phyloP scores from a whole-genome alignment of 1,140 invertebrate genomes.

The Bemisia tabaci region DNA sequence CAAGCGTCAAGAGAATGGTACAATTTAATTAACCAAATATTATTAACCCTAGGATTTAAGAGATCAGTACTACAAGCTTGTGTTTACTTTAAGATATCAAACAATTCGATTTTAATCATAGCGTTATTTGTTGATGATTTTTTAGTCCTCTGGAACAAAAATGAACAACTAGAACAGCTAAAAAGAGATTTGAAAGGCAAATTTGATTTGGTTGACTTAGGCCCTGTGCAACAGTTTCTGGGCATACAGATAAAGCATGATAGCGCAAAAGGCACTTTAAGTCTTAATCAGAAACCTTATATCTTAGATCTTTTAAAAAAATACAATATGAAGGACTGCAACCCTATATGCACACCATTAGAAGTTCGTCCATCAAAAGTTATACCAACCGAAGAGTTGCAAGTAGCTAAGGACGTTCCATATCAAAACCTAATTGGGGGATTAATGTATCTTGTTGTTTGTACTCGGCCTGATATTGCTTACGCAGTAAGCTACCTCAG shows the following conservation, averaged over 20 bases:
- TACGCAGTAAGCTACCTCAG: conserved; percentile 17
- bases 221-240: conserved; percentile 21
- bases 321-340: conserved; percentile 11
- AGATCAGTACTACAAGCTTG: conserved; percentile 1
- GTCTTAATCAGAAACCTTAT: conserved; percentile 11
- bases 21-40: conserved; percentile 5
- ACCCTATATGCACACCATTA: conserved; percentile 8
- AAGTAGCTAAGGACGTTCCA: conserved; percentile 16
- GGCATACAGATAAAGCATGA: conserved; percentile 12
- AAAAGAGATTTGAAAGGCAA: conserved; percentile 9
- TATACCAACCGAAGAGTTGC: neutral
- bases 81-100: conserved; percentile 4
- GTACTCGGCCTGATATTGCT: conserved; percentile 28
- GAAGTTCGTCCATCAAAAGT: no score
- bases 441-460: conserved; percentile 27
- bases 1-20: no score
- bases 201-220: conserved; percentile 21
- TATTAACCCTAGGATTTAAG: conserved; percentile 2
- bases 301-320: conserved; percentile 8
- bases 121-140: conserved; percentile 12
- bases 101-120: neutral
- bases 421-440: conserved; percentile 19
- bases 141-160: conserved; percentile 7
- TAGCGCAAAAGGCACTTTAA: neutral
- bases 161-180: conserved; percentile 6